Percentiles rank a stretch among this genome's conserved stretches.
Conservation (phyloP, 2,888 invertebrate species). For the Mycalesis mineus region DNA sequence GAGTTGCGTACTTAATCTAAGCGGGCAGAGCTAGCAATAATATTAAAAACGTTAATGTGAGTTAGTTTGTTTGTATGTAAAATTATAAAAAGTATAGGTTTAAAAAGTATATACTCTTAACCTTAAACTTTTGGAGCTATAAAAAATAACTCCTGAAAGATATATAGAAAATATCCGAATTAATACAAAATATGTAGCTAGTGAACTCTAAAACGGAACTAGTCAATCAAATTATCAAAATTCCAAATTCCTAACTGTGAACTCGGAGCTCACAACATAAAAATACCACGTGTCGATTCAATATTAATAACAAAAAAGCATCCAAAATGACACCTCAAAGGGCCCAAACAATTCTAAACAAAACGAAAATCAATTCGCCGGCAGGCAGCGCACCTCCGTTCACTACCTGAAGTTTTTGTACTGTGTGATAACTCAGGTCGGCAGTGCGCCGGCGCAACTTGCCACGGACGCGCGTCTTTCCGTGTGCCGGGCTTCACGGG, state of each 20-base stretch:
- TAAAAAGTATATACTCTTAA: too few relatives aligned
- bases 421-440: constrained; percentile 52
- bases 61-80: too few relatives aligned
- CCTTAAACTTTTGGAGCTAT: too few relatives aligned
- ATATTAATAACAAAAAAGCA: constrained; percentile 17
- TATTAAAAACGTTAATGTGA: too few relatives aligned
- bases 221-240: background rate
- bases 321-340: constrained; percentile 28
- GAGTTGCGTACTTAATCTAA: too few relatives aligned
- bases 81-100: too few relatives aligned
- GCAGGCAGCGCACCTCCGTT: constrained; percentile 32
- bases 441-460: constrained; percentile 62
- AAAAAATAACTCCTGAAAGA: too few relatives aligned
- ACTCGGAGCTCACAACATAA: background rate
- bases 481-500: constrained; percentile 5
- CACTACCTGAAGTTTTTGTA: constrained; percentile 46
- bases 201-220: too few relatives aligned
- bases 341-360: constrained; percentile 33
- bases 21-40: too few relatives aligned
- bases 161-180: too few relatives aligned
- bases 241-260: background rate
- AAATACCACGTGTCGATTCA: constrained; percentile 29
- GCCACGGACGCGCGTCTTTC: constrained; percentile 51
- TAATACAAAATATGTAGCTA: too few relatives aligned
- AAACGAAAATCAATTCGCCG: constrained; percentile 37